Evolutionary conservation across 2,888 invertebrate genomes (phyloP).

Genomic region (Eilema caniola): DNA sequence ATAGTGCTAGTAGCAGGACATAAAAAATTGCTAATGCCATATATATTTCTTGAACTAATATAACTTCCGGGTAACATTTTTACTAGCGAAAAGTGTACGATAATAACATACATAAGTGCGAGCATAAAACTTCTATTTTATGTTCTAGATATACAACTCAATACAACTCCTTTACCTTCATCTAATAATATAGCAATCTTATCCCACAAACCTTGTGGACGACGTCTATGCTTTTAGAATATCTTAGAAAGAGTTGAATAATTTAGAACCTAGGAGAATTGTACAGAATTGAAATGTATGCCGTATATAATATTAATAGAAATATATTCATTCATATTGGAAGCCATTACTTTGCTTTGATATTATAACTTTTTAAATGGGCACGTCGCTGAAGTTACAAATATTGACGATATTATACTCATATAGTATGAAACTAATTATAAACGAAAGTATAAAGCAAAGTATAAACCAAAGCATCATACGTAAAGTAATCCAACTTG

Average conservation of each 20-base stretch:
- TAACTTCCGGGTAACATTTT: conserved; percentile 23
- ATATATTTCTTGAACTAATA: conserved; percentile 16
- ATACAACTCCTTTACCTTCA: background rate
- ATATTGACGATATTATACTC: background rate
- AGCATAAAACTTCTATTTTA: conserved; percentile 41
- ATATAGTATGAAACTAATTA: background rate
- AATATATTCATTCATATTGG: no score
- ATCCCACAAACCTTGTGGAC: background rate
- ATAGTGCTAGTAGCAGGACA: no score
- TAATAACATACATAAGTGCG: conserved; percentile 34
- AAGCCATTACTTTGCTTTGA: no score
- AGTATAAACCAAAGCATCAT: no score
- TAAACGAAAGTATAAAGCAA: no score
- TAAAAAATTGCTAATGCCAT: conserved; percentile 5
- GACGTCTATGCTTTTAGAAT: background rate
- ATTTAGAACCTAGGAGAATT: no score
- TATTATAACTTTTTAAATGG: no score
- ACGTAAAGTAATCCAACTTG: background rate
- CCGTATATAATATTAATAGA: no score
- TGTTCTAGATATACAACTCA: conserved; percentile 21
- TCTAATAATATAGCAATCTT: background rate
- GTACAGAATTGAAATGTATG: no score
- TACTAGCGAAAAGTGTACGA: conserved; percentile 31
- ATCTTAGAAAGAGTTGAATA: background rate
- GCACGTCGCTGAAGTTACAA: no score